Evolutionary conservation across 2,797 vertebrate genomes (phyloP).

Genomic region (Glyptemys insculpta): DNA sequence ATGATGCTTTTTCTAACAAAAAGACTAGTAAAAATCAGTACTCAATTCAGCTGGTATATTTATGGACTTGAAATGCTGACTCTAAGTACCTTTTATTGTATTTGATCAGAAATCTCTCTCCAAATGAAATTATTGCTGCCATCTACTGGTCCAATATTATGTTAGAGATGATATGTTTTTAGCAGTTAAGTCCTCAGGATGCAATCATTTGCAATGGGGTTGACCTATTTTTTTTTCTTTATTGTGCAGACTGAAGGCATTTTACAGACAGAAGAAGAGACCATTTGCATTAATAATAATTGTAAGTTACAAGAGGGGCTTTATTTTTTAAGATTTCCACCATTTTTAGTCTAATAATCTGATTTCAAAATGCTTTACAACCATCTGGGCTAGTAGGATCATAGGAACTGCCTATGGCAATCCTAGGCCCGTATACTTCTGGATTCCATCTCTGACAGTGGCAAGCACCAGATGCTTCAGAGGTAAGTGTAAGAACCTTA

Average conservation of each 20-base stretch:
- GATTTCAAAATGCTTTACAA: neutral
- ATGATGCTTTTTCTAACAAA: neutral
- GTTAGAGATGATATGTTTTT: rapidly evolving
- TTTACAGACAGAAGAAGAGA: neutral
- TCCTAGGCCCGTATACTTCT: neutral
- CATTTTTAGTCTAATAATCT: neutral
- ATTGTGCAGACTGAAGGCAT: constrained; percentile 66
- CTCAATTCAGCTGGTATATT: neutral
- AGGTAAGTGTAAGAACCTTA: neutral
- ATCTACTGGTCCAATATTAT: neutral
- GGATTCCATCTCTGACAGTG: neutral
- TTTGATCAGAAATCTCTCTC: neutral
- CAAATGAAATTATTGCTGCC: neutral
- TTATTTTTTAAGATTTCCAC: neutral
- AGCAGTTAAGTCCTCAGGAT: neutral
- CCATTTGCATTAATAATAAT: neutral
- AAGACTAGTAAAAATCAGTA: neutral
- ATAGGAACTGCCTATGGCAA: neutral
- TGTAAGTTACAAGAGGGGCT: neutral
- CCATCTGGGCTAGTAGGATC: neutral
- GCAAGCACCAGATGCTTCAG: neutral
- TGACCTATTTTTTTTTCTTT: neutral
- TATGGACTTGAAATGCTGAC: neutral
- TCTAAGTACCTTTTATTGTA: neutral
- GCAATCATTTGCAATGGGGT: neutral